phyloP scores from a whole-genome alignment of 2,888 invertebrate genomes.

The Melieria omissa region DNA sequence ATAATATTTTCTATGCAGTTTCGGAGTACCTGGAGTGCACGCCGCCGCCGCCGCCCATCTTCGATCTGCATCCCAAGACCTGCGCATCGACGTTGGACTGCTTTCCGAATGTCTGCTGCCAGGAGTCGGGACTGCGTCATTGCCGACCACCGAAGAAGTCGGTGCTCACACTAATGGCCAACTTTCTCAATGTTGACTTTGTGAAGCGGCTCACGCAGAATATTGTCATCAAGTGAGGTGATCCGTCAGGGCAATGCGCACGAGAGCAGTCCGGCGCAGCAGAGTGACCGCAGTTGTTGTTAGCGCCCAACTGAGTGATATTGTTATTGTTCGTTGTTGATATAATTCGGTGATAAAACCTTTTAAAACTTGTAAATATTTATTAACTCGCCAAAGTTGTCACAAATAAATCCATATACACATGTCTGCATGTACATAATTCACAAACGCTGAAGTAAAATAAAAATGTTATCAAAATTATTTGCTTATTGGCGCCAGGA shows the following conservation, averaged over 20 bases:
- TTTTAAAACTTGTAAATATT: conserved; percentile 4
- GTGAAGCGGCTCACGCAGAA: conserved; percentile 65
- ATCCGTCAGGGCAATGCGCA: no score
- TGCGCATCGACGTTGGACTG: conserved; percentile 80
- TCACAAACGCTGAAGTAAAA: no score
- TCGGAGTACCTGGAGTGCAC: conserved; percentile 81
- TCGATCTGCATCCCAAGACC: conserved; percentile 77
- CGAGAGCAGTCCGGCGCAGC: no score
- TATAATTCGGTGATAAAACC: conserved; percentile 1
- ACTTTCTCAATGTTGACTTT: conserved; percentile 65
- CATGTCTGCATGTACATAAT: no score
- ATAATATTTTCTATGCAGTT: conserved; percentile 53
- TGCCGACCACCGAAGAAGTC: conserved; percentile 81
- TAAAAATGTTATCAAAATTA: no score
- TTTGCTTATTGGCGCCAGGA: no score
- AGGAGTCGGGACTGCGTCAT: conserved; percentile 77
- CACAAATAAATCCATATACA: no score
- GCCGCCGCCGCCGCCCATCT: conserved; percentile 74
- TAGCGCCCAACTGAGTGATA: conserved; percentile 1
- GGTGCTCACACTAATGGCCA: conserved; percentile 74
- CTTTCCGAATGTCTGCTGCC: conserved; percentile 83
- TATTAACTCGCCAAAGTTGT: background rate
- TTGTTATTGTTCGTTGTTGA: conserved; percentile 5
- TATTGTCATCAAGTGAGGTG: conserved; percentile 61
- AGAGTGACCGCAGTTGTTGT: background rate